Conservation (phyloP, 1,140 invertebrate genomes). For the Druon quercuslanigerum region DNA sequence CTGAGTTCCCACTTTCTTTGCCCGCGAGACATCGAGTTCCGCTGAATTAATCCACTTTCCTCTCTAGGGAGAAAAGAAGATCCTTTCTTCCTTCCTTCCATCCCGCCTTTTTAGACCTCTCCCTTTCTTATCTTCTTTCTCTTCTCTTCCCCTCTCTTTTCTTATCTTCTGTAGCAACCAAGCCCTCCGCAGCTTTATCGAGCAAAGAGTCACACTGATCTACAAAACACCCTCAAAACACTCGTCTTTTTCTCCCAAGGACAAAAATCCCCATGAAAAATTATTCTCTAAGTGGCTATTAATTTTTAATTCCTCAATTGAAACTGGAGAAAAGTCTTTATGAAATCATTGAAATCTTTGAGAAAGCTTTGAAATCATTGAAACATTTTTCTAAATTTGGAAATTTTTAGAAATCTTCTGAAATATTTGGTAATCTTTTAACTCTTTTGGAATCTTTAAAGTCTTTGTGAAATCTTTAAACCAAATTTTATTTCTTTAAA, state of each 20-base stretch:
- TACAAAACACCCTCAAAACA: neutral
- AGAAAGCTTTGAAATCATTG: no score
- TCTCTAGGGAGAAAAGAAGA: constrained; percentile 1
- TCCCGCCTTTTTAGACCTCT: neutral
- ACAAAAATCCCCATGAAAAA: neutral
- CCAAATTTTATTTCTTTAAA: no score
- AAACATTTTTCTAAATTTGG: no score
- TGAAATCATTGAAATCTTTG: no score
- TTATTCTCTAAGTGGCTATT: no score
- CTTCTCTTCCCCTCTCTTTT: neutral
- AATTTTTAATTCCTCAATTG: no score
- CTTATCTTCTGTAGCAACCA: constrained; percentile 7
- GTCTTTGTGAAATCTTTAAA: no score
- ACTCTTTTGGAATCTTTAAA: no score
- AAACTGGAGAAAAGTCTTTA: no score
- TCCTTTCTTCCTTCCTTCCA: neutral
- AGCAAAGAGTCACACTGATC: constrained; percentile 44
- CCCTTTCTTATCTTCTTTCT: neutral
- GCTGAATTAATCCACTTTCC: constrained; percentile 12
- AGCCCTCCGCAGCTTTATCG: constrained; percentile 16
- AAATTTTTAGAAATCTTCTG: no score
- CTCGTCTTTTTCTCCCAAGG: neutral
- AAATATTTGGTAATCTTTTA: no score
- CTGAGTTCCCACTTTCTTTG: constrained; percentile 20
- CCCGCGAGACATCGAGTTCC: constrained; percentile 26